Base-by-base conservation (phyloP, 1,140 invertebrate species). In the Diorhabda sublineata region DNA sequence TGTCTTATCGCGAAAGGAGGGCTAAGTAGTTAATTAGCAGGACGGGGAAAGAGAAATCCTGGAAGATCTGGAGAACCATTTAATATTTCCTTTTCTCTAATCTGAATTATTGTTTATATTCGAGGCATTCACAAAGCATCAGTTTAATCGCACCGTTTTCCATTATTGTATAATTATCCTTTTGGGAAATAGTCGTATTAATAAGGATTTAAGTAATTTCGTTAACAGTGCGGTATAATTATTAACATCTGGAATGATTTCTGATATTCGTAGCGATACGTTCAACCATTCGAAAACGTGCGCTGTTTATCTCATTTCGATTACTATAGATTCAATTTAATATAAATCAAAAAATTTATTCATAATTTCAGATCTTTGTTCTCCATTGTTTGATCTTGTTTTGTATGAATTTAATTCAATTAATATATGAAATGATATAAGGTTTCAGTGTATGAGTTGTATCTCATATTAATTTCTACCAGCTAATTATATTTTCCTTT, bases 21-120 rank as follows among this genome's bases (percentile, higher is more conserved):
- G 68, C 69, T 67, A 65, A 68, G 69, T 71, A 71, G 69, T 71
- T 71, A 71, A 71, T 71, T 71, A 71, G 69, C 58, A 64, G 69
- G 60, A 71, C 58, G 66, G 63, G 69, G 58, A 60, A 71, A 66
- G 57, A 66, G 58, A 60, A 60, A 42, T 42, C 58, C 26, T 60
- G 47, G 63, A 42, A 64, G 45, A 45, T 56, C 63, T 42, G 42
- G 63, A 64, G 63, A 64, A 56, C 63, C 63, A 42, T 42, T n/a
- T n/a, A 45, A 57, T 26, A 45, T 47, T 64, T 45, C 42, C 45
- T n/a, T 2, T 41, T 42, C 45, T 42, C 63, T 64, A 26, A 64
- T 62, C 61, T 62, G 43, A 41, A 64, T 64, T 52, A 64, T 64
- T 57, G 63, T 64, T 64, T 44, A 64, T 64, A 64, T 64, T 63